These are phyloP conservation scores for Hypomecis atomaria DNA, from an alignment of 2,888 invertebrate genomes.

Conservation along the genomic window DNA sequence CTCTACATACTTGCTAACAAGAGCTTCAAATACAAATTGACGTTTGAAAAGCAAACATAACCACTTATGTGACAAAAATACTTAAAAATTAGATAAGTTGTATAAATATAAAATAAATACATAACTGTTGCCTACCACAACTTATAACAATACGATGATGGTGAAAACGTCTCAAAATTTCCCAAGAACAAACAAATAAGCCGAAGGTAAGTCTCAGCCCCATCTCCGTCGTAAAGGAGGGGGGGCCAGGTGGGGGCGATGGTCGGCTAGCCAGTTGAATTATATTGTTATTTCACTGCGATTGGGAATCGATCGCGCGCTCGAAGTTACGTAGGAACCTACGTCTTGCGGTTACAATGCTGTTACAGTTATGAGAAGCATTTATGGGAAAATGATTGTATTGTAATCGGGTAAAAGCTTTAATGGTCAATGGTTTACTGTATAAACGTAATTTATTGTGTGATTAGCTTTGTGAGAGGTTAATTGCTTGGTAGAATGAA, in stretches of 20 bases:
- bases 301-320: constrained; percentile 53
- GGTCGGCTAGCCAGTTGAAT: constrained; percentile 55
- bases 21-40: too few species aligned
- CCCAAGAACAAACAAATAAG: constrained; percentile 4
- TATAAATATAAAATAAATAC: too few species aligned
- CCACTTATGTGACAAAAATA: too few species aligned
- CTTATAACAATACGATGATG: neutral
- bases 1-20: too few species aligned
- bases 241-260: constrained; percentile 37
- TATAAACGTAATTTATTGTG: neutral
- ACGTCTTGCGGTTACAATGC: constrained; percentile 44
- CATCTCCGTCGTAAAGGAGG: constrained; percentile 17
- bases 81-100: too few species aligned
- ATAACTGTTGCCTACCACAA: neutral
- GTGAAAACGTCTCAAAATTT: neutral
- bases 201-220: constrained; percentile 3
- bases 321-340: constrained; percentile 20
- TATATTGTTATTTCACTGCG: constrained; percentile 56
- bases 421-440: constrained; percentile 5
- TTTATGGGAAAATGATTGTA: constrained; percentile 22
- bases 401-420: constrained; percentile 12
- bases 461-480: neutral
- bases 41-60: too few species aligned
- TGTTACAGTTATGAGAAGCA: constrained; percentile 34
- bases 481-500: neutral